Conservation (phyloP, 2,113 vertebrate genomes). For the Odocoileus hemionus region DNA sequence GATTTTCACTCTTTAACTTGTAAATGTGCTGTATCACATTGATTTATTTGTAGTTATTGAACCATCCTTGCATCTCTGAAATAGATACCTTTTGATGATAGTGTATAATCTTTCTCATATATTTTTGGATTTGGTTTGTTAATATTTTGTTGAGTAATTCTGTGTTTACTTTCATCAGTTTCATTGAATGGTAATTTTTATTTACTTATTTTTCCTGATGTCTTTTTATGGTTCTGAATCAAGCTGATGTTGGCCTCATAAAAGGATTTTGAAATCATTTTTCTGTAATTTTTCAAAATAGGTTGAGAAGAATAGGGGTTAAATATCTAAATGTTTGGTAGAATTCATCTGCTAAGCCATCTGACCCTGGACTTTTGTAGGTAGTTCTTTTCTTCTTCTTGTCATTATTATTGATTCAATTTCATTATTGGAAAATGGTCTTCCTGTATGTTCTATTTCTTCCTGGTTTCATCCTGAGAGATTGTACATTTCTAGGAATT, state of each 20-base stretch:
- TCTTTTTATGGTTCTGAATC: neutral
- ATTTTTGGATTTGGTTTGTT: neutral
- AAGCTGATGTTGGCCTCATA: neutral
- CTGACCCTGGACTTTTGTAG: neutral
- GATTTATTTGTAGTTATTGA: neutral
- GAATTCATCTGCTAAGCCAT: neutral
- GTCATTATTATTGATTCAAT: neutral
- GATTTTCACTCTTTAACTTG: neutral
- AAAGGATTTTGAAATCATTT: neutral
- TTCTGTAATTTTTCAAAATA: neutral
- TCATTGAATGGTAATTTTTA: neutral
- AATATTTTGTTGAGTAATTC: neutral
- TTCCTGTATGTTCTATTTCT: neutral
- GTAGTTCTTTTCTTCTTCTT: neutral
- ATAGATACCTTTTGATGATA: neutral
- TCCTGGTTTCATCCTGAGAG: neutral
- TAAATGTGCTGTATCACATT: neutral
- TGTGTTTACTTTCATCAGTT: neutral
- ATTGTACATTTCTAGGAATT: neutral
- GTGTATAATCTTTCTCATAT: neutral
- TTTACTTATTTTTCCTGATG: neutral
- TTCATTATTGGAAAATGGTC: neutral
- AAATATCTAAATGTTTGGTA: neutral
- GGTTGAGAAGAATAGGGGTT: neutral
- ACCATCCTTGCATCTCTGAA: neutral